A percentile compares a stretch with the other conserved stretches of the same genome.
phyloP scores from a whole-genome alignment of 2,113 vertebrate genomes.

The Nettapus auritus region DNA sequence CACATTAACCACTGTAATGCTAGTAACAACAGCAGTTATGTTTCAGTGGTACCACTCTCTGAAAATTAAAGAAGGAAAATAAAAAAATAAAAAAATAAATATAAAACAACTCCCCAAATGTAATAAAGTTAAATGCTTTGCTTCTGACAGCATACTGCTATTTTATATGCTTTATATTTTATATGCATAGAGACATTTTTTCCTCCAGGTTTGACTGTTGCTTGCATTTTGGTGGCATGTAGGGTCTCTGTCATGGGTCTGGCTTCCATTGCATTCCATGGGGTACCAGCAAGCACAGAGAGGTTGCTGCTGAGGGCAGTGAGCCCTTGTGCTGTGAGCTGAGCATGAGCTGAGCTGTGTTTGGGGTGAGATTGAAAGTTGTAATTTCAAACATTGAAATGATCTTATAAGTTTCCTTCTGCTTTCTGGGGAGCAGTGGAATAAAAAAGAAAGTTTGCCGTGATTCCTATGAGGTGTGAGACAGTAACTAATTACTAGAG shows the following conservation, averaged over 20 bases:
- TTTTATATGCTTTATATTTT: no score
- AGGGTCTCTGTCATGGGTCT: background rate
- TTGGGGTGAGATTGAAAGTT: background rate
- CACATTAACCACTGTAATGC: background rate
- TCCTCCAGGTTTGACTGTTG: background rate
- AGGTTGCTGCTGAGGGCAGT: background rate
- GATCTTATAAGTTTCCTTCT: background rate
- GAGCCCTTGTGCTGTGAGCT: background rate
- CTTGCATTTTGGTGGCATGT: background rate
- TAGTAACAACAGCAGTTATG: background rate
- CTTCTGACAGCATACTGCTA: background rate
- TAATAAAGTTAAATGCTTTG: background rate
- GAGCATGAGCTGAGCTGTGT: background rate
- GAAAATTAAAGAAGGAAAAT: background rate
- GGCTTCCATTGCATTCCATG: rapidly evolving
- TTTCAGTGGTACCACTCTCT: background rate
- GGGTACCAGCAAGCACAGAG: no score
- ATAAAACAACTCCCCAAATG: background rate
- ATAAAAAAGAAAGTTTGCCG: background rate
- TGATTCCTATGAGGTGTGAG: background rate
- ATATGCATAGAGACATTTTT: no score
- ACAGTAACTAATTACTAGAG: constrained; percentile 17
- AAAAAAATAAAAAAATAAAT: background rate
- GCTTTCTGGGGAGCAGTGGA: background rate
- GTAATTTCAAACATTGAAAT: background rate